Evolutionary conservation across 2,797 vertebrate genomes (phyloP).

Genomic region (Lacerta bilineata): DNA sequence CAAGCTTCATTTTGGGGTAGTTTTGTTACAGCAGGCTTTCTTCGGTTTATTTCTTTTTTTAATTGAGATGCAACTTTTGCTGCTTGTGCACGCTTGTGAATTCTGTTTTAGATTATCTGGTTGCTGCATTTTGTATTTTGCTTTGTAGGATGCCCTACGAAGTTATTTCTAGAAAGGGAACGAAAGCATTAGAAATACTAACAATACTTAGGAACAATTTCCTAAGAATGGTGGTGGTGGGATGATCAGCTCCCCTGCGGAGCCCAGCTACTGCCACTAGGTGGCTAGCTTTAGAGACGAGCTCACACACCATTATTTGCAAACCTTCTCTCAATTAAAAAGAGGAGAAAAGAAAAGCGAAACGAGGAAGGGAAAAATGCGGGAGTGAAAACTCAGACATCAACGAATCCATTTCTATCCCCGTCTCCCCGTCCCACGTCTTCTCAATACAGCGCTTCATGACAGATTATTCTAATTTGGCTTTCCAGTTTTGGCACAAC

Average conservation of each 20-base stretch:
- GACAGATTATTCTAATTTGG: background rate
- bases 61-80: background rate
- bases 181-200: no score
- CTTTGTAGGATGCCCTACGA: no score
- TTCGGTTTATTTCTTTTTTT: background rate
- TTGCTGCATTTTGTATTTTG: background rate
- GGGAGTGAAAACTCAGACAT: background rate
- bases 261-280: constrained; percentile 5
- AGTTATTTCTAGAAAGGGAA: background rate
- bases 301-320: background rate
- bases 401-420: background rate
- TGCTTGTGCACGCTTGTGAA: background rate
- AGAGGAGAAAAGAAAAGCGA: background rate
- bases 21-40: background rate
- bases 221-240: background rate
- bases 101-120: background rate
- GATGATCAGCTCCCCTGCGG: background rate
- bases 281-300: background rate
- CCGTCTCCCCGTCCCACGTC: background rate
- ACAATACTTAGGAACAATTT: background rate
- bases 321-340: constrained; percentile 1
- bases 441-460: background rate
- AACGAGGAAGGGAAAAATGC: background rate
- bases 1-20: background rate
- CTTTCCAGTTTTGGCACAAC: background rate